Evolutionary conservation across 1,140 invertebrate species (phyloP).

Genomic region (Drosophila bocki): DNA sequence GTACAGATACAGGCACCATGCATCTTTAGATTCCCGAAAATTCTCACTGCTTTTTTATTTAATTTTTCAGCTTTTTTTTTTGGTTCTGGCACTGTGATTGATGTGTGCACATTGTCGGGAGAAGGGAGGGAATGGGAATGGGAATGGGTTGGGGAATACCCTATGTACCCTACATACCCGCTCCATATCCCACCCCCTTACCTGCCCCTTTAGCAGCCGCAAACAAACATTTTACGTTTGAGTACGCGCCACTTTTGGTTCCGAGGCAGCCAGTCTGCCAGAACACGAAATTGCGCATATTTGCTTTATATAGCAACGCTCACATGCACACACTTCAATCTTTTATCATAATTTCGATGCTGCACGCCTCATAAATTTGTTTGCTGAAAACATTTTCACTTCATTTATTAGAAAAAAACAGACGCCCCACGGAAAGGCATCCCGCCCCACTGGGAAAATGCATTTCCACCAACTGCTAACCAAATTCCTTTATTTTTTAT

Average conservation of each 20-base stretch:
- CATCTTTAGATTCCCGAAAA: slow-evolving; percentile 70
- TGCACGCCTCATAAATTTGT: slow-evolving; percentile 79
- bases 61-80: slow-evolving; percentile 12
- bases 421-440: slow-evolving; percentile 9
- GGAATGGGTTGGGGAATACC: not conserved
- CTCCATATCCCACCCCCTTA: not conserved
- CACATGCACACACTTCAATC: slow-evolving; percentile 56
- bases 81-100: slow-evolving; percentile 58
- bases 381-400: slow-evolving; percentile 81
- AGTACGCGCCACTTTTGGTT: slow-evolving; percentile 78
- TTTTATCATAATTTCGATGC: slow-evolving; percentile 79
- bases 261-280: slow-evolving; percentile 66
- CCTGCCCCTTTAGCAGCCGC: slow-evolving; percentile 48
- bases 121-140: not conserved
- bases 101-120: slow-evolving; percentile 63
- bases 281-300: slow-evolving; percentile 83
- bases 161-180: not conserved
- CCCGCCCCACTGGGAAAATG: slow-evolving; percentile 17
- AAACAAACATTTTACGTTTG: slow-evolving; percentile 82
- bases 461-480: slow-evolving; percentile 18
- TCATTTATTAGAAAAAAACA: slow-evolving; percentile 76
- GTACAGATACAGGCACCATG: slow-evolving; percentile 55
- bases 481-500: slow-evolving; percentile 11
- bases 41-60: slow-evolving; percentile 54
- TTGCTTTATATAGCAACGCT: slow-evolving; percentile 54